Base-by-base conservation (phyloP, 2,113 vertebrate genomes). In the Equus przewalskii region DNA sequence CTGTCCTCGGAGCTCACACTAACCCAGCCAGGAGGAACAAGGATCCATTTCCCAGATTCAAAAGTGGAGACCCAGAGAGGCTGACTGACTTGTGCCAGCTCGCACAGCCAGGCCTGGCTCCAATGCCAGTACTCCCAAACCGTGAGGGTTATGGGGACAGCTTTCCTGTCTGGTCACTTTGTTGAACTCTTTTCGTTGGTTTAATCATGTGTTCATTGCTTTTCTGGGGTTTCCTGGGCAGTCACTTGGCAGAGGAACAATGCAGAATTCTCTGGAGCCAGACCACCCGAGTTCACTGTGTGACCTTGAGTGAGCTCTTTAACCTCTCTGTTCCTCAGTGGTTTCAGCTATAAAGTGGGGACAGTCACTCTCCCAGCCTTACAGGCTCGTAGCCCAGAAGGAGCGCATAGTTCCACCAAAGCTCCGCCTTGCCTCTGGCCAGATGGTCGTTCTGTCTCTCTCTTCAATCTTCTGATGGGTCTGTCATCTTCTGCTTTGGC, bases 121-220 rank as follows among this genome's bases (percentile, higher is more conserved):
- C 18, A 16, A n/a, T 0, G 0, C 44, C 36, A 28, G 26, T 33
- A 67, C 18, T 65, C 26, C 15, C 33, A 22, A 58, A 16, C 73
- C 76, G 69, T 87, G 73, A 81, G 13, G 24, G 33, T 69, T 41
- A 36, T 1, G 30, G 51, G 75, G 21, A 94, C n/a, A 69, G 11
- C 80, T 21, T 60, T 89, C 79, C 84, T 79, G 26, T 56, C 85
- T 76, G 14, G 89, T 69, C 85, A 60, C 44, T 96, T 83, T 28
- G 56, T 60, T 92, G 69, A 92, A 79, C 62, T 78, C 54, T 83
- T 95, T 96, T 19, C 58, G 86, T 92, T 86, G 91, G 51, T 60
- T 90, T 92, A 83, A 30, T 76, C 46, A 54, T 15, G 12, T 91
- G 69, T 82, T 85, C 30, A 3, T 89, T 87, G 62, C 67, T 94